Evolutionary conservation across 1,140 invertebrate genomes (phyloP).

Genomic region (Hestina assimilis): DNA sequence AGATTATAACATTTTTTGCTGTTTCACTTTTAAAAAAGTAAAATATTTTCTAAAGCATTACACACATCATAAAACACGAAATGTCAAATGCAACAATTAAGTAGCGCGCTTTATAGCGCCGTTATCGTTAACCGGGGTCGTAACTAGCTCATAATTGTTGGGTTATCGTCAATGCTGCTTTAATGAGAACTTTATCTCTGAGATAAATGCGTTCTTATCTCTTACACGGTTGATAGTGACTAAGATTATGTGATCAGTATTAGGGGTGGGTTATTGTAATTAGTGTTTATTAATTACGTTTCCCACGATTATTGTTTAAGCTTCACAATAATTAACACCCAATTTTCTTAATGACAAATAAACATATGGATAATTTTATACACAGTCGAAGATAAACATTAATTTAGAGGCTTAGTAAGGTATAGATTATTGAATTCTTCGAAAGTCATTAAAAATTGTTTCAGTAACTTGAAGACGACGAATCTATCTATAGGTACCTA

Average conservation of each 20-base stretch:
- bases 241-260: conserved; percentile 34
- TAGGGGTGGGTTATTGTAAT: conserved; percentile 27
- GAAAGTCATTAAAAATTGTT: too few species aligned
- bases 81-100: conserved; percentile 17
- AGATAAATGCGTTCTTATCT: conserved; percentile 40
- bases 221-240: conserved; percentile 34
- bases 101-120: conserved; percentile 17
- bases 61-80: conserved; percentile 4
- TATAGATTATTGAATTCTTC: too few species aligned
- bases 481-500: too few species aligned
- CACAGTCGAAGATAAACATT: too few species aligned
- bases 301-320: conserved; percentile 4
- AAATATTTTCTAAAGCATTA: neutral
- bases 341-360: conserved; percentile 2
- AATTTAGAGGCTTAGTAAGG: too few species aligned
- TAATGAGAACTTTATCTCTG: conserved; percentile 53
- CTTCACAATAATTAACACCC: neutral
- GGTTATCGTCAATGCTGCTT: conserved; percentile 54
- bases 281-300: conserved; percentile 14
- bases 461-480: too few species aligned
- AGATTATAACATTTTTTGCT: too few species aligned
- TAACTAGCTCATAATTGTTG: conserved; percentile 52
- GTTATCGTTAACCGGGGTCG: conserved; percentile 34
- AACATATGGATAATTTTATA: conserved; percentile 8
- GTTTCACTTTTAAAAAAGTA: too few species aligned